phyloP scores from a whole-genome alignment of 2,888 invertebrate genomes.

The Strigamia transsilvanica region DNA sequence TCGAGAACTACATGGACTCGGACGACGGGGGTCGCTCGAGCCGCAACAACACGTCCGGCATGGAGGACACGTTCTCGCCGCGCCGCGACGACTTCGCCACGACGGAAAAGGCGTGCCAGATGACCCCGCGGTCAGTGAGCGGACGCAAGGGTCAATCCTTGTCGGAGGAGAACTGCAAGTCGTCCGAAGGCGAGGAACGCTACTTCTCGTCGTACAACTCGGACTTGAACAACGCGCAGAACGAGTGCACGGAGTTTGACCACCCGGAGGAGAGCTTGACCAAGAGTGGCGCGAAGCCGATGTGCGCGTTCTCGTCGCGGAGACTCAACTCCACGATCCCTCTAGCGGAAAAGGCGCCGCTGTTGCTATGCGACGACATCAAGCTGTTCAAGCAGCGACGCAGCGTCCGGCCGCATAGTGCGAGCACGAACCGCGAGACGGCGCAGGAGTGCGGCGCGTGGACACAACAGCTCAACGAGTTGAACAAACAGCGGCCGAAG shows the following conservation, averaged over 20 bases:
- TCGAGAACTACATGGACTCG: background rate
- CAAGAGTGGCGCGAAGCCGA: background rate
- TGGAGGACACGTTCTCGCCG: background rate
- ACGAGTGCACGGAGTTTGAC: background rate
- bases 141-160: background rate
- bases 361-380: conserved; percentile 2
- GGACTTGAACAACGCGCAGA: background rate
- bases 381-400: background rate
- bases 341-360: background rate
- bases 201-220: background rate
- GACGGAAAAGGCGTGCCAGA: background rate
- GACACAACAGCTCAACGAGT: background rate
- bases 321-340: background rate
- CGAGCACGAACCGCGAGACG: conserved; percentile 4
- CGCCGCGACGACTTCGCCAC: background rate
- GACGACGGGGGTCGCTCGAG: background rate
- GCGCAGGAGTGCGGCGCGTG: background rate
- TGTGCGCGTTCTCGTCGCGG: background rate
- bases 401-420: conserved; percentile 35
- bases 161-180: background rate
- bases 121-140: background rate
- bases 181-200: background rate
- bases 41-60: background rate
- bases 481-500: background rate
- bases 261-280: background rate